Conservation (phyloP, 2,797 vertebrate genomes). For the Neomorphus geoffroyi region DNA sequence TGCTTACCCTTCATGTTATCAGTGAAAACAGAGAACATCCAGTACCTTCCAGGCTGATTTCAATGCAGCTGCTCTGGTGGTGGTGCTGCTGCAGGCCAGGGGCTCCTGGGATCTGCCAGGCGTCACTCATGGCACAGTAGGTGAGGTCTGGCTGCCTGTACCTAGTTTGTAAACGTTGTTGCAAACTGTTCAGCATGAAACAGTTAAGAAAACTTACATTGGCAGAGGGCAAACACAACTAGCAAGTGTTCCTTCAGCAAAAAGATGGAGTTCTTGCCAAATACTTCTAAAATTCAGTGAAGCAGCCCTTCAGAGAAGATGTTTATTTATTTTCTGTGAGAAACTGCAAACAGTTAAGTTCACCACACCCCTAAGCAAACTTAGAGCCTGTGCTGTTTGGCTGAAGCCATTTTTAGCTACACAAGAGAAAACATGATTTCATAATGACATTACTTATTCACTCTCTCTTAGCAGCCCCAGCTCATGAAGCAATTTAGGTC, state of each 20-base stretch:
- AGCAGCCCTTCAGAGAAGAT: not conserved
- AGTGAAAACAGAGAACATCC: not conserved
- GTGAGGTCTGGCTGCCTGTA: not conserved
- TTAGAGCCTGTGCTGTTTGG: not conserved
- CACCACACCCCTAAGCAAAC: not conserved
- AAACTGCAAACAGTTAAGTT: not conserved
- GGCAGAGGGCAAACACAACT: not conserved
- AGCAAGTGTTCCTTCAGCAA: not conserved
- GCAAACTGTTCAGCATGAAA: not conserved
- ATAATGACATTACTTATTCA: not conserved
- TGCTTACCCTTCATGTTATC: not conserved
- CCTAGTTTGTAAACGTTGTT: not conserved
- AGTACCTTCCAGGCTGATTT: not conserved
- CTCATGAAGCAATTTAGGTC: slow-evolving; percentile 26
- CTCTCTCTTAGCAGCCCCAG: not conserved
- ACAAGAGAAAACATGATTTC: slow-evolving; percentile 29
- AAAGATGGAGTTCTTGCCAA: not conserved
- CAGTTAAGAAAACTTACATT: not conserved
- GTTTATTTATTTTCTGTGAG: not conserved
- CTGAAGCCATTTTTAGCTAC: not conserved
- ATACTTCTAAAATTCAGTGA: not conserved
- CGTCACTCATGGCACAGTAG: not conserved
- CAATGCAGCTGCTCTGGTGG: not conserved
- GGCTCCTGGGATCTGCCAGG: not conserved
- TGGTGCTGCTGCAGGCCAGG: not conserved